Evolutionary conservation across 2,797 vertebrate genomes (phyloP), one percentile per base, ranked within the genome.

Genomic region (Pipistrellus pygmaeus): DNA sequence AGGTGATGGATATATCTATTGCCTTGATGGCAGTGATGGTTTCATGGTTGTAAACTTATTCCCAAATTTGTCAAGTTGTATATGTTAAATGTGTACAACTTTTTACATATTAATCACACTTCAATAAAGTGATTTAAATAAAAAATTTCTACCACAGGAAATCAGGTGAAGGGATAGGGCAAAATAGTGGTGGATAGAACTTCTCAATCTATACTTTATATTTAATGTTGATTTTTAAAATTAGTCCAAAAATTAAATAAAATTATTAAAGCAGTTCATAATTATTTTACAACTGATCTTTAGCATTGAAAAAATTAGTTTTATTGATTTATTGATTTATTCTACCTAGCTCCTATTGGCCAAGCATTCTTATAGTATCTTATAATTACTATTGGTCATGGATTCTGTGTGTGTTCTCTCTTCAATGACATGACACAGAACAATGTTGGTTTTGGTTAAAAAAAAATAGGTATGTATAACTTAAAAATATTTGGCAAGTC

Each of bases 161-260:
- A 57, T n/a, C 32, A 76, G 32, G 72, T 51, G 7, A 89, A 93
- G 62, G n/a, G 81, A 78, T 7, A 85, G 83, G 12, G n/a, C 9
- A 17, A 88, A 38, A 69, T 6, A 85, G 27, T 57, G 41, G 32
- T 78, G 9, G 57, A 14, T 64, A 11, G 71, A 57, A 75, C 2
- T 90, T 92, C 41, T 76, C 38, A 57, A 53, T 57, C 48, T 71
- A 46, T 81, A 85, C 8, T 64, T 95, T 73, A 32, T 51, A 60
- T 77, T 76, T 80, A 84, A 69, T 84, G 93, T 93, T 81, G 27
- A 84, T 83, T 94, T 93, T 83, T 72, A 77, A 77, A 88, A 78
- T 85, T 21, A 84, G 38, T 88, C 78, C 3, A 83, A 85, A 92
- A 81, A 88, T 69, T 64, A 88, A 57, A 90, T 80, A 38, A 85